These are phyloP conservation scores for Paracentrotus lividus DNA, from an alignment of 53 echinoderm and acorn worm species.

Conservation along the genomic window DNA sequence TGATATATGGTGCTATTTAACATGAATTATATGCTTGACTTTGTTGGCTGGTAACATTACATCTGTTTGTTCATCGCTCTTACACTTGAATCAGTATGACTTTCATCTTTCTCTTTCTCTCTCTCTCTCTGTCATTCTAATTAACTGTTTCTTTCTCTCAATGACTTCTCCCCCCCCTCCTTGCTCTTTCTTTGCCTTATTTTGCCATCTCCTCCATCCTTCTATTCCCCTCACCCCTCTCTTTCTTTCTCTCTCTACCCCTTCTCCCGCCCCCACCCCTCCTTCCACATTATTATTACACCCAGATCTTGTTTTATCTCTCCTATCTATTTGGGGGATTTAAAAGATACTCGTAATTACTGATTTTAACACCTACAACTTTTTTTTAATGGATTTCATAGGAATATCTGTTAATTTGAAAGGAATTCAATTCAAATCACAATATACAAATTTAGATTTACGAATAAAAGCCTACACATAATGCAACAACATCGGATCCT, in stretches of 20 bases:
- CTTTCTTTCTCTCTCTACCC: not conserved
- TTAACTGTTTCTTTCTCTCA: not conserved
- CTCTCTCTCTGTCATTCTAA: not conserved
- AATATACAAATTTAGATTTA: not conserved
- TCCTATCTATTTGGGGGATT: not conserved
- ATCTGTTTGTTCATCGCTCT: slow-evolving; percentile 1
- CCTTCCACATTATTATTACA: no score
- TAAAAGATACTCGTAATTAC: no score
- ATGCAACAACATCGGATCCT: not conserved
- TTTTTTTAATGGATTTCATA: no score
- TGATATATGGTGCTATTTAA: slow-evolving; percentile 1
- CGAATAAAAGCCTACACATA: not conserved
- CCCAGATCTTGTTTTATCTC: not conserved
- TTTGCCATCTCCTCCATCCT: no score
- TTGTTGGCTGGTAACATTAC: not conserved
- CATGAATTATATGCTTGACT: slow-evolving; percentile 10
- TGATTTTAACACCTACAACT: no score
- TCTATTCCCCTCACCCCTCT: no score
- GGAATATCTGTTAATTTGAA: no score
- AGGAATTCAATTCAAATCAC: not conserved
- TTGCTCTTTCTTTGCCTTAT: no score
- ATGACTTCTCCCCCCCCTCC: not conserved
- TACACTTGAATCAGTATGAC: no score
- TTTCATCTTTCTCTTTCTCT: not conserved
- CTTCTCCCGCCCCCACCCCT: not conserved